Percentiles rank a stretch among this genome's conserved stretches.
These are phyloP conservation scores for Pungitius pungitius DNA, from an alignment of 2,113 vertebrate species.

Conservation along the genomic window DNA sequence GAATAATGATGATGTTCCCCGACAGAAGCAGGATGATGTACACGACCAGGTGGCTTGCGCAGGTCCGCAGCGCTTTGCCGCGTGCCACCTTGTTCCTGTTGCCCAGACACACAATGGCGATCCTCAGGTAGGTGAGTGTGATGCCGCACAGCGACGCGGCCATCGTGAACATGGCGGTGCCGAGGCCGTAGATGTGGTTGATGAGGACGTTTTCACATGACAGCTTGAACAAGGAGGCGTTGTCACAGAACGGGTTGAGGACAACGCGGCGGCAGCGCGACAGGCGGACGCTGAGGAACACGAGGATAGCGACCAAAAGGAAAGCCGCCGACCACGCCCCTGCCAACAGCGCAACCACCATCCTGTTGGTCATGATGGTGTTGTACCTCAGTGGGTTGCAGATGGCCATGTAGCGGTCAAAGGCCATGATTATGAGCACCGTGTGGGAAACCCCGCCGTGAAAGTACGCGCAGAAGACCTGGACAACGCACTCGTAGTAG, in stretches of 20 bases:
- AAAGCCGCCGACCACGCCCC: constrained; percentile 41
- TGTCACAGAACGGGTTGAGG: constrained; percentile 46
- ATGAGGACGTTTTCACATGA: constrained; percentile 60
- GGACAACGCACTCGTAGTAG: constrained; percentile 52
- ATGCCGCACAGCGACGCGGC: constrained; percentile 45
- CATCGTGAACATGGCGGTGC: neutral
- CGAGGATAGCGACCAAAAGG: neutral
- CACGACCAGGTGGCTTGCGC: constrained; percentile 61
- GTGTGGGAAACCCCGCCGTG: constrained; percentile 32
- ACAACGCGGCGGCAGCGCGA: constrained; percentile 44
- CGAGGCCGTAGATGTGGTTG: constrained; percentile 69
- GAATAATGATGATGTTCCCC: neutral
- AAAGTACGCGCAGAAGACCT: constrained; percentile 61
- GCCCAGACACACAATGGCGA: constrained; percentile 51
- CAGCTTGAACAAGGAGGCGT: constrained; percentile 69
- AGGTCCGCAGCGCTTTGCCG: constrained; percentile 67
- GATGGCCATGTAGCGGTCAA: constrained; percentile 70
- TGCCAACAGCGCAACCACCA: constrained; percentile 49
- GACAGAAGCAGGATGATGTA: constrained; percentile 54
- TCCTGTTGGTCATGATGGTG: constrained; percentile 61
- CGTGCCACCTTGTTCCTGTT: constrained; percentile 39
- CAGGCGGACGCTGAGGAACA: constrained; percentile 42
- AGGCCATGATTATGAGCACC: constrained; percentile 70
- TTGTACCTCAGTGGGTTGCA: constrained; percentile 62
- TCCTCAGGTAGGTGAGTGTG: constrained; percentile 64